Evolutionary conservation across 1,140 invertebrate species (phyloP).

Genomic region (Lordiphosa mommai): DNA sequence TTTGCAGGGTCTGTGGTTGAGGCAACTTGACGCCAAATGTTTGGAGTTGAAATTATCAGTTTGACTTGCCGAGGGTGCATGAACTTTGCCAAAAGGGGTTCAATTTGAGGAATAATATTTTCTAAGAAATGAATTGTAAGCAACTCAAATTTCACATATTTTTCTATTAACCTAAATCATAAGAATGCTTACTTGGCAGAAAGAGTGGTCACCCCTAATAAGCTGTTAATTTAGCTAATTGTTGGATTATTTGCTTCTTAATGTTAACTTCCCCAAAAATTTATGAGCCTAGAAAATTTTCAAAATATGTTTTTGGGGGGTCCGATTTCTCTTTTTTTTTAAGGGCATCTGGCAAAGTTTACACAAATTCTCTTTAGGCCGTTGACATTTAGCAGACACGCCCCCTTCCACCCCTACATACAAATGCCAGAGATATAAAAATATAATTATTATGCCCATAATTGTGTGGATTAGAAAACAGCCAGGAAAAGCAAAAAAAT

Average conservation of each 20-base stretch:
- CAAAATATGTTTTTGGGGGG: slow-evolving; percentile 21
- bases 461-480: slow-evolving; percentile 54
- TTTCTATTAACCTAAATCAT: neutral
- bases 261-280: slow-evolving; percentile 43
- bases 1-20: slow-evolving; percentile 22
- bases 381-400: slow-evolving; percentile 65
- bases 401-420: too few relatives aligned
- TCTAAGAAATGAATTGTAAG: neutral
- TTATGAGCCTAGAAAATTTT: slow-evolving; percentile 48
- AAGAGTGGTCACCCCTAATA: slow-evolving; percentile 7
- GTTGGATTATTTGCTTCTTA: slow-evolving; percentile 55
- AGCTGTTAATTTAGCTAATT: slow-evolving; percentile 64
- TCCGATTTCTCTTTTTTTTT: neutral
- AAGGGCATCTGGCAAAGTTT: slow-evolving; percentile 52
- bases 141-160: neutral
- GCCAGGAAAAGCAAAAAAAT: slow-evolving; percentile 4
- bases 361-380: slow-evolving; percentile 14
- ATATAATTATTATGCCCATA: slow-evolving; percentile 40
- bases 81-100: neutral
- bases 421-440: slow-evolving; percentile 12
- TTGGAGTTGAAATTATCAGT: slow-evolving; percentile 12
- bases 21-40: slow-evolving; percentile 5
- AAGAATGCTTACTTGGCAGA: neutral
- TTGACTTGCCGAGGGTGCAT: slow-evolving; percentile 4
- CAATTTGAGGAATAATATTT: neutral